Evolutionary conservation across 2,888 invertebrate genomes (phyloP).

Genomic region (Galerucella calmariensis): DNA sequence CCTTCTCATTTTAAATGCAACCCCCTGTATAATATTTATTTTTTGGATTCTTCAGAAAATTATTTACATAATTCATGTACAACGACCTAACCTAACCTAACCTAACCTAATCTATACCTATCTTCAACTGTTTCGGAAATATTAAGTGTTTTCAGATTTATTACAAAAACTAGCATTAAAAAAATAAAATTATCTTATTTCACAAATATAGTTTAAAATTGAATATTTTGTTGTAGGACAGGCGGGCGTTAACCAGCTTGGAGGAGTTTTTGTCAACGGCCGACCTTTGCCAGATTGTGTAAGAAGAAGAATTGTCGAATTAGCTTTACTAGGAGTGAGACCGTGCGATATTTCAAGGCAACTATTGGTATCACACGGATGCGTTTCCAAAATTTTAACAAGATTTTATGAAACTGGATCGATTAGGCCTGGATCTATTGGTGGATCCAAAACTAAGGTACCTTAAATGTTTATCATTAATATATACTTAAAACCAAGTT

Average conservation of each 20-base stretch:
- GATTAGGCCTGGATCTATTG: slow-evolving; percentile 93
- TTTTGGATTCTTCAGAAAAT: too few relatives aligned
- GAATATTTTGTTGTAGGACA: slow-evolving; percentile 75
- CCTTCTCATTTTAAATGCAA: too few relatives aligned
- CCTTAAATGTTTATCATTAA: background rate
- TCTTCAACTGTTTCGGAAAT: too few relatives aligned
- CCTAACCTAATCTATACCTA: too few relatives aligned
- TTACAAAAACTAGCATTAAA: too few relatives aligned
- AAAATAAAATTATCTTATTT: too few relatives aligned
- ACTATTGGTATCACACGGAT: slow-evolving; percentile 94
- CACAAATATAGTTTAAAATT: background rate
- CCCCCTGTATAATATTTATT: too few relatives aligned
- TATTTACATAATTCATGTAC: too few relatives aligned
- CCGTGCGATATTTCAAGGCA: slow-evolving; percentile 98
- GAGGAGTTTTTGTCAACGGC: slow-evolving; percentile 97
- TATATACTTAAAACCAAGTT: too few relatives aligned
- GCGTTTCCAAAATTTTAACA: slow-evolving; percentile 96
- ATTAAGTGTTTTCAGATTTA: too few relatives aligned
- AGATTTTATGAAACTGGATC: slow-evolving; percentile 97
- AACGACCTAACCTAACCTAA: too few relatives aligned
- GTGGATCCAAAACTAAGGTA: slow-evolving; percentile 95
- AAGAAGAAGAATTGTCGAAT: slow-evolving; percentile 90
- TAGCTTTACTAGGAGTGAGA: slow-evolving; percentile 92
- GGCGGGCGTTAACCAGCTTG: slow-evolving; percentile 96
- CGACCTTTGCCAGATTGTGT: slow-evolving; percentile 96